Conservation (phyloP, 1,140 invertebrate genomes). For the Bombus balteatus region DNA sequence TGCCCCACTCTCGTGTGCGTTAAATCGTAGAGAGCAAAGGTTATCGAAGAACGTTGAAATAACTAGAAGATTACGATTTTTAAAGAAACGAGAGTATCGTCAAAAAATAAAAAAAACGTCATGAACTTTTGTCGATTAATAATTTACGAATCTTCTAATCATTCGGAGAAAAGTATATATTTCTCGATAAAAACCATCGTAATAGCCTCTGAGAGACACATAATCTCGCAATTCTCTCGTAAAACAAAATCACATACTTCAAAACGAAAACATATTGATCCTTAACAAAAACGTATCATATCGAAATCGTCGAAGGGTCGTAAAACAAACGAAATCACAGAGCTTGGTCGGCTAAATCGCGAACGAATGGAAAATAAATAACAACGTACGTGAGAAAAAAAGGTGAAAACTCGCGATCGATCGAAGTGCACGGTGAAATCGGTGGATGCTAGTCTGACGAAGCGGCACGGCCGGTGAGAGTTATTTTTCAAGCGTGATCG, state of each 20-base stretch:
- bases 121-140: not conserved
- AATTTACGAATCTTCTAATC: not conserved
- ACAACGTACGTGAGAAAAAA: not conserved
- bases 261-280: not conserved
- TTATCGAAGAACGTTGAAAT: not conserved
- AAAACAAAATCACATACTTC: not conserved
- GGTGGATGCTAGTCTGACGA: not conserved
- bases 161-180: not conserved
- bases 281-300: not conserved
- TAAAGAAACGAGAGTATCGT: not conserved
- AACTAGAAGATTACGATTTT: not conserved
- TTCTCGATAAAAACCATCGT: not conserved
- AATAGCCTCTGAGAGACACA: not conserved
- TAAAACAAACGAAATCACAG: not conserved
- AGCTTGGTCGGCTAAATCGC: not conserved
- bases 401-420: slow-evolving; percentile 18
- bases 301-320: not conserved
- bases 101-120: not conserved
- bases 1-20: too few relatives aligned
- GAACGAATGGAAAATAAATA: slow-evolving; percentile 27
- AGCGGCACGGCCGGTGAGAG: not conserved
- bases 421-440: slow-evolving; percentile 30
- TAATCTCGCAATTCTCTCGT: not conserved
- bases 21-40: not conserved
- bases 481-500: slow-evolving; percentile 24